Evolutionary conservation across 2,888 invertebrate genomes (phyloP).

Genomic region (Sclerodermus sp.): DNA sequence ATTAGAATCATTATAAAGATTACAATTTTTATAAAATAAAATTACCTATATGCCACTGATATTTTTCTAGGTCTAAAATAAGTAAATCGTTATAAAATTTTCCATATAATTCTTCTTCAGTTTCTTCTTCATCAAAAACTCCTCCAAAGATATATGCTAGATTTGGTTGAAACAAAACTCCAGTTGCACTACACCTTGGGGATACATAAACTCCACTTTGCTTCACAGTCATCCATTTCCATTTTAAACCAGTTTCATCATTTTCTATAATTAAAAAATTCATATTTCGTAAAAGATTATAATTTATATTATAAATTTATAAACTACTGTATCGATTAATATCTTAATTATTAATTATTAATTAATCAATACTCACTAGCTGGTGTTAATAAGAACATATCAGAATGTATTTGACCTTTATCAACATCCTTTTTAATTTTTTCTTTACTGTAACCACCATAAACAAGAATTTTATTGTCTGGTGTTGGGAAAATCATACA

Average conservation of each 20-base stretch:
- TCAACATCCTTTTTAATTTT: slow-evolving; percentile 75
- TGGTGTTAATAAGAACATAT: slow-evolving; percentile 68
- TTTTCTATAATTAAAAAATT: slow-evolving; percentile 58
- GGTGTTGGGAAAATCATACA: slow-evolving; percentile 71
- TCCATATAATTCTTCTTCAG: slow-evolving; percentile 78
- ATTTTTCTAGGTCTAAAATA: slow-evolving; percentile 73
- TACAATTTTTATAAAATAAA: slow-evolving; percentile 10
- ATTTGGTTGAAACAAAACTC: slow-evolving; percentile 65
- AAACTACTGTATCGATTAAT: background rate
- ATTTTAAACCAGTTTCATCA: slow-evolving; percentile 65
- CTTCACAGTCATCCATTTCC: slow-evolving; percentile 73
- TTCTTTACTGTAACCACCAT: slow-evolving; percentile 79
- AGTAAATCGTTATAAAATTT: slow-evolving; percentile 81
- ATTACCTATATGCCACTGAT: slow-evolving; percentile 72
- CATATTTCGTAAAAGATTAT: background rate
- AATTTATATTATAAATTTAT: background rate
- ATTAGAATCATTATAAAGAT: slow-evolving; percentile 3
- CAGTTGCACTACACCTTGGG: slow-evolving; percentile 71
- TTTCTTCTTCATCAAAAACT: slow-evolving; percentile 71
- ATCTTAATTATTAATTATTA: background rate
- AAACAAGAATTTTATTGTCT: slow-evolving; percentile 70
- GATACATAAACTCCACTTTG: slow-evolving; percentile 67
- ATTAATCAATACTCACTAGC: slow-evolving; percentile 64
- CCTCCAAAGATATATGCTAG: slow-evolving; percentile 85
- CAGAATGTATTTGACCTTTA: slow-evolving; percentile 70